Base-by-base conservation (phyloP, 1,140 invertebrate genomes). In the Drosophila aff. region DNA sequence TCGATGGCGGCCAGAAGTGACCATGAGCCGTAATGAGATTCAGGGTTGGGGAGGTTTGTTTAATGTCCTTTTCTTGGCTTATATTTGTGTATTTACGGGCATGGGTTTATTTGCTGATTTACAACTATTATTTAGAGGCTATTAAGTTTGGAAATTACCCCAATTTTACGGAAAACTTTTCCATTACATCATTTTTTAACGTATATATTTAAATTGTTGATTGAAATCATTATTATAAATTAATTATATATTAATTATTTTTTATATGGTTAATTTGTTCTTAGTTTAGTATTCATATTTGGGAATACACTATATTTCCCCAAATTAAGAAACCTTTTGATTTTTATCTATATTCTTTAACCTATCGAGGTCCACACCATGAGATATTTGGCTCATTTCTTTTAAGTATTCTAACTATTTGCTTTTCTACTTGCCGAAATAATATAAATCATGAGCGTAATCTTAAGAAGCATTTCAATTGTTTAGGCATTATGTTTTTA, bases 1-100 rank as follows among this genome's bases (percentile, higher is more conserved):
- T 73, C 69, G 53, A 72, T 73, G 68, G 4, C 28, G 16, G 10
- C 52, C 69, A 73, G 69, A 73, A 43, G 33, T 73, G 67, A 59
- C 67, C 53, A 72, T 50, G 53, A 36, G 53, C 10, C 44, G 15
- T 41, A 41, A 28, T 50, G 21, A 26, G 31, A 26, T 47, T 47
- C 36, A 31, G 44, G 23, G 1, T 11, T 5, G 13, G 9, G 3
- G 13, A n/a, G 58, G 15, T 10, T 66, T 26, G 58, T 57, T 40
- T 28, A 15, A 26, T 65, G 28, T 60, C 21, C 23, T 13, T 33
- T 43, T 16, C 13, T 21, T n/a, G 53, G 4, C 31, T 16, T 21
- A n/a, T 33, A 36, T 7, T 53, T 36, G 13, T 9, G 13, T 4
- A 38, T 23, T 53, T 53, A 23, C 18, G 31, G 31, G 18, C 11